These are phyloP conservation scores for Urocyon cinereoargenteus DNA, from an alignment of 2,797 vertebrate genomes.

Conservation along the genomic window DNA sequence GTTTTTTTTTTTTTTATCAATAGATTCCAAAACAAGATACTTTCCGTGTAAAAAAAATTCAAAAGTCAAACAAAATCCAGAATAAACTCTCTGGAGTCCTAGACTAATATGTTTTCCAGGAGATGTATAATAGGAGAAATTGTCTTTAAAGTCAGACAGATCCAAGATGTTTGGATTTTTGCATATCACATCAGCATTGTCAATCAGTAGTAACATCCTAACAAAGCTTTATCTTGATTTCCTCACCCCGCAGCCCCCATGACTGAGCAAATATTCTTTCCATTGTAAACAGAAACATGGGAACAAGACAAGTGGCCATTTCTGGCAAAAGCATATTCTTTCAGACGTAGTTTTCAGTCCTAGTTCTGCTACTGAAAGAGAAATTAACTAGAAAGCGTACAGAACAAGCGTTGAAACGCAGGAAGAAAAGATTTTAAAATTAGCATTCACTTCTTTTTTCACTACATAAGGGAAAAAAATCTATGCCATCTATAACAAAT, in stretches of 20 bases:
- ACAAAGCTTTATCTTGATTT: background rate
- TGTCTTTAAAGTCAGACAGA: background rate
- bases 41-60: background rate
- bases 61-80: background rate
- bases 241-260: too few relatives aligned
- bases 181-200: background rate
- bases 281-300: background rate
- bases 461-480: background rate
- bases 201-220: background rate
- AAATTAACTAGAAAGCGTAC: conserved; percentile 25
- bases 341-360: background rate
- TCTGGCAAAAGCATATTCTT: background rate
- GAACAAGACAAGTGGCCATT: background rate
- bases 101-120: background rate
- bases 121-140: background rate
- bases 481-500: too few relatives aligned
- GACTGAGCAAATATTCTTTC: background rate
- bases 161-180: conserved; percentile 13
- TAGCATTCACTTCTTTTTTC: background rate
- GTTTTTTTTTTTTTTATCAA: background rate
- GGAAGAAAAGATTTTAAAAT: conserved; percentile 20
- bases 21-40: background rate
- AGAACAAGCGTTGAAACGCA: background rate
- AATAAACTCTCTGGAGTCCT: background rate
- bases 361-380: conserved; percentile 26